phyloP scores from a whole-genome alignment of 2,113 vertebrate genomes.

The Datnioides undecimradiatus region DNA sequence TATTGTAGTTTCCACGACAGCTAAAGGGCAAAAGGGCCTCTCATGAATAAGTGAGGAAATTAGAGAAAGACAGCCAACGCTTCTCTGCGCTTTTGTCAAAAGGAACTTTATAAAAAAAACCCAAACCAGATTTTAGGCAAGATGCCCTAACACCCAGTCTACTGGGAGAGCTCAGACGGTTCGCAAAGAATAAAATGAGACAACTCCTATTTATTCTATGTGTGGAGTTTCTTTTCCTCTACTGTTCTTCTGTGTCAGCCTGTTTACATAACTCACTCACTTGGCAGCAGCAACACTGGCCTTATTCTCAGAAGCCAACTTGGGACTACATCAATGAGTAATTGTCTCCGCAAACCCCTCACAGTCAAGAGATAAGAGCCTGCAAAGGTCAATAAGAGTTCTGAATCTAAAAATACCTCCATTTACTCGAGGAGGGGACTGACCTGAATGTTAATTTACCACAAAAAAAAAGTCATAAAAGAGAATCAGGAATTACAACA shows the following conservation, averaged over 20 bases:
- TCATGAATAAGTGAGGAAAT: constrained; percentile 42
- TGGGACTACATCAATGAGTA: constrained; percentile 66
- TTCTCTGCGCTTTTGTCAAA: constrained; percentile 26
- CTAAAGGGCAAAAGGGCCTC: constrained; percentile 12
- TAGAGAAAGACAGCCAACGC: constrained; percentile 1
- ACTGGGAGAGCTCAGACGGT: constrained; percentile 7
- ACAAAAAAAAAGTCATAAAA: constrained; percentile 21
- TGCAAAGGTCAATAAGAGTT: constrained; percentile 54
- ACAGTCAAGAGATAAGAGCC: constrained; percentile 45
- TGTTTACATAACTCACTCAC: constrained; percentile 58
- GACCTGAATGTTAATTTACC: constrained; percentile 36
- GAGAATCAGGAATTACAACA: constrained; percentile 45
- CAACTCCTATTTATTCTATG: constrained; percentile 28
- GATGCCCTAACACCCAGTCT: constrained; percentile 20
- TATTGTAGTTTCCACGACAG: background rate
- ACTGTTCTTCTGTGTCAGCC: constrained; percentile 24
- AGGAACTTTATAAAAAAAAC: background rate
- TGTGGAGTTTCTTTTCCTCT: constrained; percentile 11
- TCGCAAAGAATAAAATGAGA: constrained; percentile 34
- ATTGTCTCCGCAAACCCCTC: constrained; percentile 54
- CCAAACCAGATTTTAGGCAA: constrained; percentile 2
- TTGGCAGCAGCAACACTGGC: constrained; percentile 55
- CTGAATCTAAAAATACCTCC: constrained; percentile 45
- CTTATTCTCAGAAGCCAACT: constrained; percentile 56
- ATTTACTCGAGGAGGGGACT: constrained; percentile 27